Evolutionary conservation across 2,113 vertebrate species (phyloP), one percentile per base, ranked within the genome.

Genomic region (Phalacrocorax brasilianus): DNA sequence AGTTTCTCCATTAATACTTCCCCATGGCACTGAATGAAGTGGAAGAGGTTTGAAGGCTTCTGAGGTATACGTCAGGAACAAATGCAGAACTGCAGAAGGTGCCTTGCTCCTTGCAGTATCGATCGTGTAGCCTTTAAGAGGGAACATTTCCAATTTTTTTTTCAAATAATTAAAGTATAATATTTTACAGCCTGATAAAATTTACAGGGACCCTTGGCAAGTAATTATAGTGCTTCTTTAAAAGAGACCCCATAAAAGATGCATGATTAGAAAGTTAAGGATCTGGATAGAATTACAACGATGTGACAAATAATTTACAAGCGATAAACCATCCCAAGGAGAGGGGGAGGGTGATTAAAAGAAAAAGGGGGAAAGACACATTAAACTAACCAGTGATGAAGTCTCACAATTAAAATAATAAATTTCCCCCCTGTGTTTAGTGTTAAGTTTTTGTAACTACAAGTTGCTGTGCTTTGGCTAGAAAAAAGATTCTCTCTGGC

Each of bases 171-270:
- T 98, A 98, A 98, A 98, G 97, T 97, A 98, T 98, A 97, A 98
- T 98, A 98, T 98, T 98, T 98, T 98, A 98, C 95, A 95, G 96
- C 98, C 98, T 97, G 98, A 96, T 98, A 98, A 98, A 98, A 98
- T 98, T 97, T 98, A 98, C 98, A 96, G 97, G 95, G 98, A 98
- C 97, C 97, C 96, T 97, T 98, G 98, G 97, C 97, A 97, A 88
- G 95, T 98, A 98, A 98, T 98, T 98, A 98, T 97, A 97, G 96
- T 97, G 98, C 97, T 98, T 98, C 97, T 98, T 98, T 98, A 98
- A 98, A 96, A 94, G 97, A 98, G 95, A 98, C 95, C 97, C 97
- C 97, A 98, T 98, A 98, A 98, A 98, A 98, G 96, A 98, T 97
- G 97, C 97, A 98, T 98, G 98, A 98, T 98, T 98, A 98, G 97